Conservation (phyloP, 2,113 vertebrate species). For the Cyprinus carpio region DNA sequence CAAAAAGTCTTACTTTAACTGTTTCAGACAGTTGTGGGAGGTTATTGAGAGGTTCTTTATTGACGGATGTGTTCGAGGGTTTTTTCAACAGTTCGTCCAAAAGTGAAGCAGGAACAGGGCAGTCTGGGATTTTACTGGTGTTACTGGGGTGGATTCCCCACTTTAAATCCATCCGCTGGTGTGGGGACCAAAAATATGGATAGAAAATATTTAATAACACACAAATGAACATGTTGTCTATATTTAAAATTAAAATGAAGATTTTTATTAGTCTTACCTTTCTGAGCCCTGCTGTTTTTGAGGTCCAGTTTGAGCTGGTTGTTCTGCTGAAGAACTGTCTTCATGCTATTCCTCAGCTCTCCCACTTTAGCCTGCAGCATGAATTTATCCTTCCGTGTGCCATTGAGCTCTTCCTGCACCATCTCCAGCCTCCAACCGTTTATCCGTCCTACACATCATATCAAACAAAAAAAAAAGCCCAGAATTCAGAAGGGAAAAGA, state of each 20-base stretch:
- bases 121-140: conserved; percentile 97
- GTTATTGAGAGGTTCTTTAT: conserved; percentile 95
- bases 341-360: conserved; percentile 95
- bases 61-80: conserved; percentile 86
- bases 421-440: conserved; percentile 89
- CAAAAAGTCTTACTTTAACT: conserved; percentile 84
- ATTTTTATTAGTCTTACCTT: conserved; percentile 76
- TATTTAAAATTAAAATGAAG: not conserved
- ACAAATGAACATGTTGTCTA: not conserved
- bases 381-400: conserved; percentile 93
- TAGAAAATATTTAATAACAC: not conserved
- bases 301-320: conserved; percentile 92
- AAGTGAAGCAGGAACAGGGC: conserved; percentile 92
- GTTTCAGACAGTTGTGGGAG: conserved; percentile 95
- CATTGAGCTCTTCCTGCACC: conserved; percentile 83
- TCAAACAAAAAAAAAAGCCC: not conserved
- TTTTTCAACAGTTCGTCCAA: conserved; percentile 92
- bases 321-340: conserved; percentile 92
- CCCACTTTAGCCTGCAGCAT: conserved; percentile 92
- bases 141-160: conserved; percentile 90
- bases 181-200: conserved; percentile 29
- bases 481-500: not conserved
- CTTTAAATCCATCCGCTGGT: conserved; percentile 85
- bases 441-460: conserved; percentile 76
- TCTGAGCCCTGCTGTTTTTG: conserved; percentile 82